A percentile compares a stretch with the other conserved stretches of the same genome.
phyloP scores from a whole-genome alignment of 2,888 invertebrate genomes.

The Atethmia centrago region DNA sequence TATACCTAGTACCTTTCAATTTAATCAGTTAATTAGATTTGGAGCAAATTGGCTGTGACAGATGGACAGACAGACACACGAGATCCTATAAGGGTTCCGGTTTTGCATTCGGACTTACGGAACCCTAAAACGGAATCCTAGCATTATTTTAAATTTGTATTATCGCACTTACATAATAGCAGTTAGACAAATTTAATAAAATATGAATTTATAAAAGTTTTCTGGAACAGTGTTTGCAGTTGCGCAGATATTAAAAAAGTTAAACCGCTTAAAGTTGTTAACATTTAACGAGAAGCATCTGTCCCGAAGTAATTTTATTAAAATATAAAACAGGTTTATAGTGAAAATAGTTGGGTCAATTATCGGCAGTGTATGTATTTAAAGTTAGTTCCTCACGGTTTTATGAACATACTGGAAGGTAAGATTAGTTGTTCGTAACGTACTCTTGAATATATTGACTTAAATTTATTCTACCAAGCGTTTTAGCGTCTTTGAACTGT shows the following conservation, averaged over 20 bases:
- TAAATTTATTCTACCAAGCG: neutral
- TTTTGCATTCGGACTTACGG: too few species aligned
- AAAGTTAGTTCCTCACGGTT: neutral
- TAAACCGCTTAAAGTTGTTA: slow-evolving; percentile 28
- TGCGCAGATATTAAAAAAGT: slow-evolving; percentile 51
- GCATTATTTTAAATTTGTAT: neutral
- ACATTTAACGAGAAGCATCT: slow-evolving; percentile 23
- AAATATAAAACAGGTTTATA: slow-evolving; percentile 1
- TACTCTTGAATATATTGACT: neutral
- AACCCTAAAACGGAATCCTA: neutral
- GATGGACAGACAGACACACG: too few species aligned
- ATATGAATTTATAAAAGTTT: neutral
- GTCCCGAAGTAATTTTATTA: slow-evolving; percentile 16
- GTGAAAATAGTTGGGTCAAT: neutral
- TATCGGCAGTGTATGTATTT: neutral
- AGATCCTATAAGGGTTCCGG: too few species aligned
- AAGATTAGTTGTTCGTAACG: neutral
- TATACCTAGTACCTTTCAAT: too few species aligned
- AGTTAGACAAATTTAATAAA: slow-evolving; percentile 1
- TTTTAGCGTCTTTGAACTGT: neutral
- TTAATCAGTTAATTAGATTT: too few species aligned
- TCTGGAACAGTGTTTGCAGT: slow-evolving; percentile 25
- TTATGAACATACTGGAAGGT: neutral
- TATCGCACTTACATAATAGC: neutral
- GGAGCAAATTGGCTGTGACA: too few species aligned